Evolutionary conservation across 2,888 invertebrate species (phyloP).

Genomic region (Tyria jacobaeae): DNA sequence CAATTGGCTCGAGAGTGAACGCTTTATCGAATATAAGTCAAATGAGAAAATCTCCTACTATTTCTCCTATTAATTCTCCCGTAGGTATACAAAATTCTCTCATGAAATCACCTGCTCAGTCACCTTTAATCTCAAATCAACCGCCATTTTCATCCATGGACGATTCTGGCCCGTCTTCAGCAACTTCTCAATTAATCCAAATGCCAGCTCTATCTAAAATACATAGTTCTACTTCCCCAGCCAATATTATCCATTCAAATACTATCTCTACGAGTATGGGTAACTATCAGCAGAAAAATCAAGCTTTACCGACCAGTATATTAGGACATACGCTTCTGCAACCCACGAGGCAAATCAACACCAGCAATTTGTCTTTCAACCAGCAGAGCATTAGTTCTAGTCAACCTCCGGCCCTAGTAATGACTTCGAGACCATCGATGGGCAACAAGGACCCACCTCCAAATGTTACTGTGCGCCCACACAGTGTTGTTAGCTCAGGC

Average conservation of each 20-base stretch:
- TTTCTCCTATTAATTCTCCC: slow-evolving; percentile 80
- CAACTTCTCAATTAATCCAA: slow-evolving; percentile 80
- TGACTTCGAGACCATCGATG: slow-evolving; percentile 80
- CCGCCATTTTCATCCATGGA: slow-evolving; percentile 64
- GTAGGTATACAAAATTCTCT: slow-evolving; percentile 69
- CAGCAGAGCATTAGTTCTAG: slow-evolving; percentile 82
- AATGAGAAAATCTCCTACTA: slow-evolving; percentile 79
- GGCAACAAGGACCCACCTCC: slow-evolving; percentile 76
- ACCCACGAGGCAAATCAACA: slow-evolving; percentile 75
- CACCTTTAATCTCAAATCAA: slow-evolving; percentile 74
- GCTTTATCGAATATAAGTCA: slow-evolving; percentile 74
- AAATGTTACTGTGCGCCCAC: slow-evolving; percentile 80
- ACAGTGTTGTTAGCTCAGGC: slow-evolving; percentile 75
- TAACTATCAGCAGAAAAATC: slow-evolving; percentile 70
- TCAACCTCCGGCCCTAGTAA: slow-evolving; percentile 83
- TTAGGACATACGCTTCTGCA: slow-evolving; percentile 81
- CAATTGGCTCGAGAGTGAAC: slow-evolving; percentile 75
- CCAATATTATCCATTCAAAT: slow-evolving; percentile 74
- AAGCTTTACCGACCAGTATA: slow-evolving; percentile 78
- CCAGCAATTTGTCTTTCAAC: slow-evolving; percentile 71
- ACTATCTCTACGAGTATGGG: slow-evolving; percentile 75
- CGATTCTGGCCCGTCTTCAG: slow-evolving; percentile 63
- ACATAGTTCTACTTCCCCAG: slow-evolving; percentile 65
- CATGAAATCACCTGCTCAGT: slow-evolving; percentile 79
- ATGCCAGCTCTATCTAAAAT: slow-evolving; percentile 84